These are phyloP conservation scores for Chromis chromis DNA, from an alignment of 2,797 vertebrate species.

Conservation along the genomic window DNA sequence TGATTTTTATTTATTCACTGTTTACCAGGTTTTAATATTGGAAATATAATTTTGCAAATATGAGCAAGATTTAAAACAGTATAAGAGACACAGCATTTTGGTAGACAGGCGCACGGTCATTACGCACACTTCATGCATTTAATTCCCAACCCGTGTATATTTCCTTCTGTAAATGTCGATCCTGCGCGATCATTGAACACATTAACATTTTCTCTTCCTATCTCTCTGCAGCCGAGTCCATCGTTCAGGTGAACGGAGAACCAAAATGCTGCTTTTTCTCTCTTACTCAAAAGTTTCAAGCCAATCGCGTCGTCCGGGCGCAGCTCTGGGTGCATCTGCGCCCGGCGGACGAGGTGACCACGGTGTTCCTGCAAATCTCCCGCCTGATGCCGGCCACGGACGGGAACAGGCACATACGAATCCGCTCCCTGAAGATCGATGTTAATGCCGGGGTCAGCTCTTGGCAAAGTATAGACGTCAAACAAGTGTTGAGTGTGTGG, in stretches of 20 bases:
- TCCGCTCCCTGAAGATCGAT: conserved; percentile 97
- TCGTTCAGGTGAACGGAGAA: conserved; percentile 89
- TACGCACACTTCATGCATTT: background rate
- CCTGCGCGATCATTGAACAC: background rate
- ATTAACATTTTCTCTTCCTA: background rate
- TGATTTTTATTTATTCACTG: background rate
- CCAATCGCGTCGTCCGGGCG: conserved; percentile 91
- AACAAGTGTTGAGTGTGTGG: conserved; percentile 96
- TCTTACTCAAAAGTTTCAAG: conserved; percentile 93
- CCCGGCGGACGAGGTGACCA: conserved; percentile 88
- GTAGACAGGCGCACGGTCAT: background rate
- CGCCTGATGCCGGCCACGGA: conserved; percentile 93
- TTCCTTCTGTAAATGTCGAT: conserved; percentile 15
- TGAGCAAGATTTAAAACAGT: background rate
- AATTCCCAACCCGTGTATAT: background rate
- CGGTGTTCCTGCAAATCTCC: conserved; percentile 96
- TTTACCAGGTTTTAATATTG: background rate
- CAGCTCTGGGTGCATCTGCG: conserved; percentile 98
- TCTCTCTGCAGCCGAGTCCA: conserved; percentile 87
- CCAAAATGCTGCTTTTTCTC: conserved; percentile 98
- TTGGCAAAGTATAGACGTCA: conserved; percentile 99
- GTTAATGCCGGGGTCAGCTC: conserved; percentile 92
- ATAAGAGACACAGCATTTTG: background rate
- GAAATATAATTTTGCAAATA: background rate
- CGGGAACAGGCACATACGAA: conserved; percentile 91